These are phyloP conservation scores for Drosophila navojoa DNA, from an alignment of 1,140 invertebrate genomes.

Conservation along the genomic window DNA sequence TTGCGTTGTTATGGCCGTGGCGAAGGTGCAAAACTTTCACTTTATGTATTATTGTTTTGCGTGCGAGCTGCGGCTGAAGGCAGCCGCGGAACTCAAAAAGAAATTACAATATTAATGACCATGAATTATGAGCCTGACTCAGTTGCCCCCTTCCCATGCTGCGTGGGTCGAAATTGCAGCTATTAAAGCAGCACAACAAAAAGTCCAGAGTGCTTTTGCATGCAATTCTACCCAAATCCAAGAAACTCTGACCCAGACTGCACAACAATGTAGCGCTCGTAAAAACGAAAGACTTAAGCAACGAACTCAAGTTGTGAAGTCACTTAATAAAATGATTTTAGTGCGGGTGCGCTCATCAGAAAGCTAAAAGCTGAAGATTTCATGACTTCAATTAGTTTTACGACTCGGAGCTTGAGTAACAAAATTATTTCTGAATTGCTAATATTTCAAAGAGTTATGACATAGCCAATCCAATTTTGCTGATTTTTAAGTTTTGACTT, in stretches of 20 bases:
- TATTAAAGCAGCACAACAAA: constrained; percentile 58
- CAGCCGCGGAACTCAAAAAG: constrained; percentile 34
- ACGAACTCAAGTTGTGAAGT: constrained; percentile 13
- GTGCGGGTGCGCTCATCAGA: background rate
- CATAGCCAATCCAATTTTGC: too few species aligned
- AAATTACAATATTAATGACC: constrained; percentile 80
- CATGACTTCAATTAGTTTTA: constrained; percentile 6
- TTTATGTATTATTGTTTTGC: constrained; percentile 77
- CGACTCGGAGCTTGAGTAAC: background rate
- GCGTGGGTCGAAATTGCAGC: constrained; percentile 67
- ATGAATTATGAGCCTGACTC: constrained; percentile 68
- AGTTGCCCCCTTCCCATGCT: constrained; percentile 19
- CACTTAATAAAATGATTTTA: constrained; percentile 1
- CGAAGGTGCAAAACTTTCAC: constrained; percentile 80
- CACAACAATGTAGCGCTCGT: constrained; percentile 14
- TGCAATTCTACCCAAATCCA: constrained; percentile 35
- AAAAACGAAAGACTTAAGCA: constrained; percentile 17
- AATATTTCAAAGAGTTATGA: too few species aligned
- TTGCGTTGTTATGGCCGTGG: constrained; percentile 52
- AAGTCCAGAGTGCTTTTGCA: constrained; percentile 13
- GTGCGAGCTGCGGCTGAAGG: constrained; percentile 56
- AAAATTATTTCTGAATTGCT: background rate
- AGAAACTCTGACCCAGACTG: background rate
- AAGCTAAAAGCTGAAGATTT: constrained; percentile 12
- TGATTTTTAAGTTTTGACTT: too few species aligned